Conservation (phyloP, 2,113 vertebrate species). For the Hippocampus comes region DNA sequence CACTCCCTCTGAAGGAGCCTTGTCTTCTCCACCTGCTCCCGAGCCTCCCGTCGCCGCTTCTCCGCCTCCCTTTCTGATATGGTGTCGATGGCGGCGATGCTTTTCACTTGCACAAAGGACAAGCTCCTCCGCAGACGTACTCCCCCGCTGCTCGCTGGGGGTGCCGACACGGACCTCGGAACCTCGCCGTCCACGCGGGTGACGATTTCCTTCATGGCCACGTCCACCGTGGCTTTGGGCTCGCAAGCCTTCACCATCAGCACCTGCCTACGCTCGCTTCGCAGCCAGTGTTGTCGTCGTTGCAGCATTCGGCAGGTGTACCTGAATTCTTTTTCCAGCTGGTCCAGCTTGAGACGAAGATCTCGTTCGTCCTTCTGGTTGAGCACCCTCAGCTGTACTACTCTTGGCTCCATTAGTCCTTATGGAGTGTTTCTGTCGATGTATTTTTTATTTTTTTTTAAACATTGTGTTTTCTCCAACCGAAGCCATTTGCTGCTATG, state of each 20-base stretch:
- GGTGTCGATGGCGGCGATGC: conserved; percentile 71
- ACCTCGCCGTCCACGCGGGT: conserved; percentile 11
- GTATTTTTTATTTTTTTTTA: not conserved
- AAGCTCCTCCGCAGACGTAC: conserved; percentile 22
- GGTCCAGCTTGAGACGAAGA: conserved; percentile 59
- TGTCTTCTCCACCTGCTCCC: conserved; percentile 50
- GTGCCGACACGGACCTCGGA: conserved; percentile 44
- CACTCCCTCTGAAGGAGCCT: conserved; percentile 52
- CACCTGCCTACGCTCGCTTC: conserved; percentile 47
- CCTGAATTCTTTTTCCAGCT: conserved; percentile 57
- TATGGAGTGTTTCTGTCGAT: not conserved
- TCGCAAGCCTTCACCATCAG: conserved; percentile 61
- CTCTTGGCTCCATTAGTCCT: conserved; percentile 42
- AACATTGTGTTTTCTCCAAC: not conserved
- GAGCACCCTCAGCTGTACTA: conserved; percentile 46
- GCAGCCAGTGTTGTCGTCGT: conserved; percentile 49
- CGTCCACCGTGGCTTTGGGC: conserved; percentile 63
- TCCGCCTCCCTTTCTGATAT: conserved; percentile 70
- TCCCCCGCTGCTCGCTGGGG: not conserved
- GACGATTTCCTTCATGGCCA: conserved; percentile 66
- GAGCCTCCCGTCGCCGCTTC: conserved; percentile 40
- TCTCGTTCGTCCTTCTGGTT: conserved; percentile 66
- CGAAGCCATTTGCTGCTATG: conserved; percentile 18
- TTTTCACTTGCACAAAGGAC: conserved; percentile 69
- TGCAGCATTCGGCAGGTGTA: conserved; percentile 53